These are phyloP conservation scores for Flexamia atlantica DNA, from an alignment of 2,888 invertebrate genomes.

Conservation along the genomic window DNA sequence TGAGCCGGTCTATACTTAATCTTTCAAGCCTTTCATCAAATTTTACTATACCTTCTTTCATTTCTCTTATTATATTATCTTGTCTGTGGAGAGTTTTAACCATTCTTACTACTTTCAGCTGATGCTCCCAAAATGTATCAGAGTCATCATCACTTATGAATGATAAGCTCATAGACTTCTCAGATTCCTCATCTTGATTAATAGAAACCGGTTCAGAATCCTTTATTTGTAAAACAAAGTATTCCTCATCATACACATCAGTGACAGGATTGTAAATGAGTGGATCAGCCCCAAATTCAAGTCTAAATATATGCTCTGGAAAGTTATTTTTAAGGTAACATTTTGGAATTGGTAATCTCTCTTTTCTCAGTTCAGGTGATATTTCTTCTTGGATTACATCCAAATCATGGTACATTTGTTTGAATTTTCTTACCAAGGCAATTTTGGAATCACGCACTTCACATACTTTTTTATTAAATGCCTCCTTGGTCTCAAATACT, in stretches of 20 bases:
- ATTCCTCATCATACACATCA: constrained; percentile 31
- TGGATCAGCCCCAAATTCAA: constrained; percentile 54
- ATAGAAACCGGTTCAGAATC: constrained; percentile 6
- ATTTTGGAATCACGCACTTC: constrained; percentile 46
- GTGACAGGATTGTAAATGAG: constrained; percentile 10
- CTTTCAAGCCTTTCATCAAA: constrained; percentile 82
- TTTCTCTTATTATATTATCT: constrained; percentile 79
- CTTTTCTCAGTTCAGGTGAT: constrained; percentile 5
- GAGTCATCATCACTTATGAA: neutral
- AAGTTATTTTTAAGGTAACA: constrained; percentile 47
- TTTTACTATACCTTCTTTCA: constrained; percentile 78
- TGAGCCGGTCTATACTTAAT: constrained; percentile 78
- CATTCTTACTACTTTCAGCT: constrained; percentile 38
- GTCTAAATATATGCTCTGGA: constrained; percentile 41
- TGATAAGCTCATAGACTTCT: neutral
- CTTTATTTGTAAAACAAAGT: constrained; percentile 18
- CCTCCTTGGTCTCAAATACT: constrained; percentile 50
- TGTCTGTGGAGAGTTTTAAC: constrained; percentile 74
- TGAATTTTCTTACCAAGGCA: constrained; percentile 43
- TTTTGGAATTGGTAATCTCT: constrained; percentile 31
- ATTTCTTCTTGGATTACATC: constrained; percentile 50
- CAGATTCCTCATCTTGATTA: neutral
- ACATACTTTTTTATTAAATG: constrained; percentile 61
- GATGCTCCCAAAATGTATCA: neutral
- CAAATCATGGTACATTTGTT: constrained; percentile 31